These are phyloP conservation scores for Neodiprion pinetum DNA, from an alignment of 1,140 invertebrate species.

Conservation along the genomic window DNA sequence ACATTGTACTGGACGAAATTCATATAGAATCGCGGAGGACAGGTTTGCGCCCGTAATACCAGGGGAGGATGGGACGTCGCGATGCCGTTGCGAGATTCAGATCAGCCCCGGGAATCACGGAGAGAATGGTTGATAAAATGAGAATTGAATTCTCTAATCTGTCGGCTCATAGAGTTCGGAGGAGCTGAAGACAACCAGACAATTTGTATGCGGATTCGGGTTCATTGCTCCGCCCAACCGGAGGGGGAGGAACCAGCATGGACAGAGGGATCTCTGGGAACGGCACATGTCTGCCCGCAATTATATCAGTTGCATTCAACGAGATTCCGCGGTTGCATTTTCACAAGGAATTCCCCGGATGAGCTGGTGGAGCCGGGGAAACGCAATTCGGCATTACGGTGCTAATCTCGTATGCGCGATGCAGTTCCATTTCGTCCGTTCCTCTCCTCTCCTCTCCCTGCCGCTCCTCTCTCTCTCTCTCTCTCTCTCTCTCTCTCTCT, in stretches of 20 bases:
- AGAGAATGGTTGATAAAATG: background rate
- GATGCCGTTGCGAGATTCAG: too few species aligned
- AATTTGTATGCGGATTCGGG: conserved; percentile 4
- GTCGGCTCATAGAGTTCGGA: background rate
- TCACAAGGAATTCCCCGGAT: background rate
- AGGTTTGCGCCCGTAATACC: too few species aligned
- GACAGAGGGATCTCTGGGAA: background rate
- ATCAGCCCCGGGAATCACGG: too few species aligned
- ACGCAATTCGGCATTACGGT: background rate
- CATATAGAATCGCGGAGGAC: too few species aligned
- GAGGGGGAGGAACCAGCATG: background rate
- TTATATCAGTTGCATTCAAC: background rate
- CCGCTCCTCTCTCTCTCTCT: background rate
- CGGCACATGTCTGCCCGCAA: background rate
- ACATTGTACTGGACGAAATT: too few species aligned
- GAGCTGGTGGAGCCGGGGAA: background rate
- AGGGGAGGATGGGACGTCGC: too few species aligned
- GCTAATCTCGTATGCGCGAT: background rate
- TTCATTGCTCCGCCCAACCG: background rate
- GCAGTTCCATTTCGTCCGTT: background rate
- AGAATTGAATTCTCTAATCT: background rate
- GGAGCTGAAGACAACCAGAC: background rate
- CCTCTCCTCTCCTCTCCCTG: too few species aligned
- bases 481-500: background rate
- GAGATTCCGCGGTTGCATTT: background rate